Base-by-base conservation (phyloP, 2,797 vertebrate species). In the Ctenosaura bakeri region DNA sequence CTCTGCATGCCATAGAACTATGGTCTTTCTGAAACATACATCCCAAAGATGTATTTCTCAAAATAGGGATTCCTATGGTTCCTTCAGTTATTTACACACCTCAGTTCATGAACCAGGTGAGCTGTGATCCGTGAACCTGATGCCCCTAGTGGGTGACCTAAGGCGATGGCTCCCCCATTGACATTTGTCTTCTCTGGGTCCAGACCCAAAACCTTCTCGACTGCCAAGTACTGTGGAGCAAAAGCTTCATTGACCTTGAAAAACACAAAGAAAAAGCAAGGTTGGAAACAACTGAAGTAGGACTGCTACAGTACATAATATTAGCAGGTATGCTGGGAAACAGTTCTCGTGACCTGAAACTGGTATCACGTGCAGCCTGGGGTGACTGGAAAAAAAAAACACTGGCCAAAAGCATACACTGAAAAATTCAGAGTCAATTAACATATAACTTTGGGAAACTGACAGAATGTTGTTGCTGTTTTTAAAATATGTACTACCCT, bases 161-260 rank as follows among this genome's bases (percentile, higher is more conserved):
- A 90, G 46, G 99, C 99, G 0, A 99, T 99, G 88, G 99, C 99
- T 18, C 99, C 99, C 59, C 99, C 98, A 0, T 98, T 98, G 32
- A 99, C 97, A 0, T 99, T 99, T 90, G 96, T 98, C 81, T 98
- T 99, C 82, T 98, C 98, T 2, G 97, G 98, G 92, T 99, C 97
- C 73, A 99, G 97, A 13, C 97, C 98, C 90, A 99, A 94, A 88
- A 94, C 97, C 80, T 98, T 99, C 87, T 98, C 96, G 2, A 99
- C 99, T 4, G 99, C 96, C 86, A 99, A 95, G 94, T 98, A 99
- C 96, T 99, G 99, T 32, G 99, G 24, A 54, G 98, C 99, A 96
- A 99, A 99, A 0, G 99, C 99, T 96, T 99, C 99, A 1, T 99
- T 99, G 84, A 99, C 98, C 99, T 99, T 92, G 62, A 86, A 94